Conservation (phyloP, 2,888 invertebrate species). For the Strigamia transsilvanica region DNA sequence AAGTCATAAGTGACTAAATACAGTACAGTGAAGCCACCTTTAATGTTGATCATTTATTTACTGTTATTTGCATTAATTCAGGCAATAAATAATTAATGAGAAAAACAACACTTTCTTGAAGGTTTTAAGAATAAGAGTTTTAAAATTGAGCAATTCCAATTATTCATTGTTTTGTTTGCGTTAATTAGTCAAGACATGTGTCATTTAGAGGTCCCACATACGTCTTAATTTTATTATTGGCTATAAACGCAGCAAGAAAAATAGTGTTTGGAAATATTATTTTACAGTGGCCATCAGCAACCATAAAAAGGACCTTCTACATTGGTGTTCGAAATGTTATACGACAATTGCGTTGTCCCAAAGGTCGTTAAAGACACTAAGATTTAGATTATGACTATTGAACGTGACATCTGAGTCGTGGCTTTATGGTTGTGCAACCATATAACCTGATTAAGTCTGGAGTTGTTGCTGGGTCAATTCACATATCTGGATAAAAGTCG, state of each 20-base stretch:
- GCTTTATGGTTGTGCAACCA: slow-evolving; percentile 26
- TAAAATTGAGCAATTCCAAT: no score
- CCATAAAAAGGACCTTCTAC: neutral
- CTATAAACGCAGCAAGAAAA: neutral
- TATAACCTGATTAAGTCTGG: slow-evolving; percentile 20
- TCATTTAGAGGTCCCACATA: no score
- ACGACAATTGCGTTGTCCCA: slow-evolving; percentile 10
- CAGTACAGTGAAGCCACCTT: no score
- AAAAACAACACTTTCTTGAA: no score
- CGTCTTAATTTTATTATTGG: neutral
- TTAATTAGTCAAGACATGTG: no score
- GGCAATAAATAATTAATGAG: no score
- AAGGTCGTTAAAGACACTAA: slow-evolving; percentile 22
- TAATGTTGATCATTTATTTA: no score
- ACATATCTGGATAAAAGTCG: neutral
- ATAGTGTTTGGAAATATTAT: neutral
- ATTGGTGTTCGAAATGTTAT: neutral
- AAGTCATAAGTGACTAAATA: no score
- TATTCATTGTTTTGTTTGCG: no score
- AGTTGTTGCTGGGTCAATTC: slow-evolving; percentile 30
- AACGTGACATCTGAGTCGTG: slow-evolving; percentile 12
- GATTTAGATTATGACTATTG: slow-evolving; percentile 30
- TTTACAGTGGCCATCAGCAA: slow-evolving; percentile 5
- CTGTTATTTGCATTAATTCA: no score
- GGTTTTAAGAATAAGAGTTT: no score